These are phyloP conservation scores for Lophius piscatorius DNA, from an alignment of 2,113 vertebrate species.

Conservation along the genomic window DNA sequence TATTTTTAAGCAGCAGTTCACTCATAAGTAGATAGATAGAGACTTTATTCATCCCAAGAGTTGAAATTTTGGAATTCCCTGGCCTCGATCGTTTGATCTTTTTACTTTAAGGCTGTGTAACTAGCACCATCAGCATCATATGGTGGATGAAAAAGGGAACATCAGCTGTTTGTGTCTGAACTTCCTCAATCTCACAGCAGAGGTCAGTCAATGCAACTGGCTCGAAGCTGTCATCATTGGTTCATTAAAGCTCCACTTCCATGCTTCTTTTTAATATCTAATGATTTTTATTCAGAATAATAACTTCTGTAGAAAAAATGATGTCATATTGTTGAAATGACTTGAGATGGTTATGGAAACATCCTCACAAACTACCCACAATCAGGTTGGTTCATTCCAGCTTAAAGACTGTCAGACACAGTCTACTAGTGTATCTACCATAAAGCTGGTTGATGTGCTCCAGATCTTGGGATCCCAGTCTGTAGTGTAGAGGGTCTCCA, in stretches of 20 bases:
- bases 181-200: background rate
- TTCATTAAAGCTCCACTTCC: background rate
- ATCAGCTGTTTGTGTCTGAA: background rate
- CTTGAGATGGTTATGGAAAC: too few species aligned
- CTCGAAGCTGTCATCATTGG: constrained; percentile 12
- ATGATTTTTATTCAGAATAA: too few species aligned
- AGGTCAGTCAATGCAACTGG: background rate
- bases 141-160: background rate
- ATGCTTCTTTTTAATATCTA: background rate
- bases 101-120: too few species aligned
- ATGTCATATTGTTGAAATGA: too few species aligned
- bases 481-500: constrained; percentile 77
- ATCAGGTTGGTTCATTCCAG: too few species aligned
- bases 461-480: constrained; percentile 58
- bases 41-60: too few species aligned
- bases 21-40: too few species aligned
- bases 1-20: background rate
- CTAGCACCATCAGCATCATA: background rate
- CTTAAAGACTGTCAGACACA: too few species aligned
- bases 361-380: too few species aligned
- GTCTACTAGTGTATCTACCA: constrained; percentile 25
- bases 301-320: too few species aligned
- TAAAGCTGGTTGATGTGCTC: constrained; percentile 73
- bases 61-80: background rate
- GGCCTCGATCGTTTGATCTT: background rate